A percentile compares a stretch with the other conserved stretches of the same genome.
These are phyloP conservation scores for Tenualosa ilisha DNA, from an alignment of 2,797 vertebrate species.

Conservation along the genomic window DNA sequence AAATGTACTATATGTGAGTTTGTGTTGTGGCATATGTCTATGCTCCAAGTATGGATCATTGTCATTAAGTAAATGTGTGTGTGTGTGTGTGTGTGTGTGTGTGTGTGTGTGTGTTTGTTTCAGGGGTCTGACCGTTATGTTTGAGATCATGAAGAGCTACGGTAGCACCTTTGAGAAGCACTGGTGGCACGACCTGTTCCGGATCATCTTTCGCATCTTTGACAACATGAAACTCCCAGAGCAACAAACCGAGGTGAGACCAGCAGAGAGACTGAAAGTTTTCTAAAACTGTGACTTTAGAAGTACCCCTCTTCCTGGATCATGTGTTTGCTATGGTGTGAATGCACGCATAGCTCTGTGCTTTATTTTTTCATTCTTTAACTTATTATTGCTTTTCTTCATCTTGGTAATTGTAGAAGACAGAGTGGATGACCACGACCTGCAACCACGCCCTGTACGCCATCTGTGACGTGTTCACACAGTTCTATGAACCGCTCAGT, in stretches of 20 bases:
- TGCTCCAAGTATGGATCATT: too few relatives aligned
- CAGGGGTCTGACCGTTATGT: slow-evolving; percentile 96
- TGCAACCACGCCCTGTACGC: slow-evolving; percentile 97
- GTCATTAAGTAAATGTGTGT: slow-evolving; percentile 13
- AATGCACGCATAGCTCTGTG: too few relatives aligned
- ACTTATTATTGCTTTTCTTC: neutral
- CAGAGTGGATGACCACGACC: slow-evolving; percentile 98
- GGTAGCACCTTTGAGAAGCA: slow-evolving; percentile 94
- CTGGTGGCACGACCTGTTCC: slow-evolving; percentile 98
- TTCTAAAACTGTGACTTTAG: neutral
- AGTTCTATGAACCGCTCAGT: slow-evolving; percentile 94
- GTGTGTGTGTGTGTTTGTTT: slow-evolving; percentile 34
- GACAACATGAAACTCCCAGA: slow-evolving; percentile 99
- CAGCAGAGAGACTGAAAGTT: neutral
- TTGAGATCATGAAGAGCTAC: slow-evolving; percentile 99
- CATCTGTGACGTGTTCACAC: slow-evolving; percentile 95
- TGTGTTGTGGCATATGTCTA: neutral
- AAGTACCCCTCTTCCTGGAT: neutral
- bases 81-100: slow-evolving; percentile 30
- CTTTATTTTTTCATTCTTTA: neutral
- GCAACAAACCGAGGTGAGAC: slow-evolving; percentile 91
- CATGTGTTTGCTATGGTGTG: neutral
- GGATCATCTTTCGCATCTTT: slow-evolving; percentile 95
- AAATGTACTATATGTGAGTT: neutral
- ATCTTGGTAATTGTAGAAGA: slow-evolving; percentile 76